phyloP scores from a whole-genome alignment of 2,797 vertebrate species.

The Halcyon smyrnensis region DNA sequence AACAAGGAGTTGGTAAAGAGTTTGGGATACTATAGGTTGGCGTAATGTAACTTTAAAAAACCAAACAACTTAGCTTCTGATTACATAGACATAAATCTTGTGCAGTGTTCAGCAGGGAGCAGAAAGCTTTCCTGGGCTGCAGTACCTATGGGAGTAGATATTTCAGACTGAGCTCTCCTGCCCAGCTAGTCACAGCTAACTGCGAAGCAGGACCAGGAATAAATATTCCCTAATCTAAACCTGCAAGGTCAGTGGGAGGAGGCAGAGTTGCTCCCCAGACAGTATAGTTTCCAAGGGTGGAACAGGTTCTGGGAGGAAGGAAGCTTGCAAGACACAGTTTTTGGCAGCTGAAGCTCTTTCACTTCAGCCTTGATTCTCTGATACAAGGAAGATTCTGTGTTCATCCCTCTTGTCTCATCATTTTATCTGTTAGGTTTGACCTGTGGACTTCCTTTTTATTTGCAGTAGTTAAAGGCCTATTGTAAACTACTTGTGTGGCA shows the following conservation, averaged over 20 bases:
- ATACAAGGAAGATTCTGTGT: neutral
- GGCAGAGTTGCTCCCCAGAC: neutral
- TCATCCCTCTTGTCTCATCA: neutral
- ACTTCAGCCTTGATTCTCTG: neutral
- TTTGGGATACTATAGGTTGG: neutral
- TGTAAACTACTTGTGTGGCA: neutral
- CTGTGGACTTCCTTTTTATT: neutral
- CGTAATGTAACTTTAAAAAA: neutral
- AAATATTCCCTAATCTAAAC: neutral
- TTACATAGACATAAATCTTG: neutral
- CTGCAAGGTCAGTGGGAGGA: neutral
- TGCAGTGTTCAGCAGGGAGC: neutral
- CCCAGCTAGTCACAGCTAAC: neutral
- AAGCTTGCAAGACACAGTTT: neutral
- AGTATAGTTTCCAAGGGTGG: neutral
- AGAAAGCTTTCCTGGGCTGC: neutral
- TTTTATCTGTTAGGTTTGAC: neutral
- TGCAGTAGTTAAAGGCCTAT: neutral
- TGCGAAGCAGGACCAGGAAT: neutral
- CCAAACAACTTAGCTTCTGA: neutral
- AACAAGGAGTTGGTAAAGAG: neutral
- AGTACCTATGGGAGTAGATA: neutral
- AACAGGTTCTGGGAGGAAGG: neutral
- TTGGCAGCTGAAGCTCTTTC: neutral
- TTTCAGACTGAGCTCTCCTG: neutral